A percentile compares a stretch with the other conserved stretches of the same genome.
Evolutionary conservation across 2,797 vertebrate species (phyloP).

Genomic region (Peromyscus melanophrys): DNA sequence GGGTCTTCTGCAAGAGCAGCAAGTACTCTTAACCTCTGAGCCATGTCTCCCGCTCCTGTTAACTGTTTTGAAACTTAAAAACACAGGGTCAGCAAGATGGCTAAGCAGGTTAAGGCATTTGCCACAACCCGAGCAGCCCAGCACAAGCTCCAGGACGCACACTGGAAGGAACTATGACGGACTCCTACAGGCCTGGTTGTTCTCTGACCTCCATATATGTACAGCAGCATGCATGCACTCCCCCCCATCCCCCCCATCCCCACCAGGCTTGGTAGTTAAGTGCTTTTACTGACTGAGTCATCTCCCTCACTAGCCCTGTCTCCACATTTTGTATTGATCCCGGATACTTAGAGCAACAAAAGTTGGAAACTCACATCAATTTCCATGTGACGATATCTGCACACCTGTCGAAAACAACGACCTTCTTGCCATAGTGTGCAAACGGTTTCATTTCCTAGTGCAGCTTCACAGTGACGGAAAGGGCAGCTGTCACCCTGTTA

Average conservation of each 20-base stretch:
- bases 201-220: background rate
- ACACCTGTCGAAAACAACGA: constrained; percentile 94
- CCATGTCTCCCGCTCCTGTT: background rate
- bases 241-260: no score
- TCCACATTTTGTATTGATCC: background rate
- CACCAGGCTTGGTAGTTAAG: background rate
- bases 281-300: background rate
- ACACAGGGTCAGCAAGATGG: background rate
- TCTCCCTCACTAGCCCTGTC: background rate
- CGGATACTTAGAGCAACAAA: background rate
- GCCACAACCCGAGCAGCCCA: background rate
- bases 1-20: background rate
- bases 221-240: background rate
- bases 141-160: background rate
- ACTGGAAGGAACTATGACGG: background rate
- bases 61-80: background rate
- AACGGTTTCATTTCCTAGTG: constrained; percentile 95
- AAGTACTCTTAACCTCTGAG: background rate
- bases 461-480: constrained; percentile 97
- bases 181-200: background rate
- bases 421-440: constrained; percentile 97
- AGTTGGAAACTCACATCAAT: constrained; percentile 92
- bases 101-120: background rate
- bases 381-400: constrained; percentile 98
- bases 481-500: constrained; percentile 95